Conservation (phyloP, 2,113 vertebrate species). For the Sphyrna mokarran region DNA sequence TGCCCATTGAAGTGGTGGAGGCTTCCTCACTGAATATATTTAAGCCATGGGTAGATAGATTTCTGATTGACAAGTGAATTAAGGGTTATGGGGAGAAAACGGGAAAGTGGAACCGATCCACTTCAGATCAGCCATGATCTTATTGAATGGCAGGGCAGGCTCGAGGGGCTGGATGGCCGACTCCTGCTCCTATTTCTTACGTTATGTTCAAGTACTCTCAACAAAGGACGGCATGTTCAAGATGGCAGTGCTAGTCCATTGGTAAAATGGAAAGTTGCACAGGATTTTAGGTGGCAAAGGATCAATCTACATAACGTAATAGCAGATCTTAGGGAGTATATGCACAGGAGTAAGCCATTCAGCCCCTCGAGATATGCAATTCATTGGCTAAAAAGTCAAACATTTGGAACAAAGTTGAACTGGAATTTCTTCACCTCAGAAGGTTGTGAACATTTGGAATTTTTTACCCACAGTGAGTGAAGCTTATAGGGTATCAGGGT, state of each 20-base stretch:
- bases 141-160: too few relatives aligned
- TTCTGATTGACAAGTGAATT: too few relatives aligned
- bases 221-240: not conserved
- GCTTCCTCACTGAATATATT: too few relatives aligned
- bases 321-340: not conserved
- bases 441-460: not conserved
- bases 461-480: not conserved
- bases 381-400: not conserved
- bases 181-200: too few relatives aligned
- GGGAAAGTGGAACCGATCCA: too few relatives aligned
- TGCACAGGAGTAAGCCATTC: not conserved
- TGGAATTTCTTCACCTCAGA: not conserved
- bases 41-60: too few relatives aligned
- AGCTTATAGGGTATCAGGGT: too few relatives aligned
- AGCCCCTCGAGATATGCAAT: not conserved
- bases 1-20: too few relatives aligned
- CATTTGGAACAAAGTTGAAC: not conserved
- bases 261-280: not conserved
- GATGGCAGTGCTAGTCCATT: not conserved
- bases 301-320: not conserved
- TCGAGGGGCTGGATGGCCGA: too few relatives aligned
- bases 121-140: too few relatives aligned
- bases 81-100: too few relatives aligned
- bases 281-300: not conserved
- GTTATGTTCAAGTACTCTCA: too few relatives aligned